These are phyloP conservation scores for Cyprinodon variegatus DNA, from an alignment of 2,113 vertebrate species.

Conservation along the genomic window DNA sequence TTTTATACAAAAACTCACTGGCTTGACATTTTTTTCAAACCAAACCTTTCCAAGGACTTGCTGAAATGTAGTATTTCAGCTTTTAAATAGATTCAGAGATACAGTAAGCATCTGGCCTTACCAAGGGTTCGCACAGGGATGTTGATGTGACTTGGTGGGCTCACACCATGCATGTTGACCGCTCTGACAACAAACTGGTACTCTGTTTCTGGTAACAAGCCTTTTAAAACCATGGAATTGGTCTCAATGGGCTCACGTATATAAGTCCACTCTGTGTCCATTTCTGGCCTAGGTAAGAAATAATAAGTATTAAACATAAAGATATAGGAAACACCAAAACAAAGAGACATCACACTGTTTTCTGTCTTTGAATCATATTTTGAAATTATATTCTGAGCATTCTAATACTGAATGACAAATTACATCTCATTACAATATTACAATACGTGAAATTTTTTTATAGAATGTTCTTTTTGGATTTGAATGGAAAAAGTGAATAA, in stretches of 20 bases:
- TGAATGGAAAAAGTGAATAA: too few species aligned
- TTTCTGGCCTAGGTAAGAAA: constrained; percentile 83
- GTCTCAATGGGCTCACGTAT: constrained; percentile 90
- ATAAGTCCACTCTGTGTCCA: constrained; percentile 89
- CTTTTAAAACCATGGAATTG: constrained; percentile 93
- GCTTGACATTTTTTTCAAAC: background rate
- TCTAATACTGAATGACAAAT: background rate
- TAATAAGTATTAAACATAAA: background rate
- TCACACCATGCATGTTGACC: constrained; percentile 84
- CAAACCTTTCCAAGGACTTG: background rate
- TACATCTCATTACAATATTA: too few species aligned
- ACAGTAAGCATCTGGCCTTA: constrained; percentile 73
- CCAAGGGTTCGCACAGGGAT: constrained; percentile 81
- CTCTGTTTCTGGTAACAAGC: constrained; percentile 85
- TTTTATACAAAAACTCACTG: background rate
- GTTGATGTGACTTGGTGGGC: constrained; percentile 84
- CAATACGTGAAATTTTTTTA: too few species aligned
- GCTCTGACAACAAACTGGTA: constrained; percentile 92
- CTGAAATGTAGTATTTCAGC: background rate
- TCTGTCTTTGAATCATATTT: background rate
- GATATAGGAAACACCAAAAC: background rate
- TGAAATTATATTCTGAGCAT: background rate
- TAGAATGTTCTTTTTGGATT: too few species aligned
- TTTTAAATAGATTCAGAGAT: constrained; percentile 6
- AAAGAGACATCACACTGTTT: background rate